Evolutionary conservation across 2,113 vertebrate genomes (phyloP).

Genomic region (Scortum barcoo): DNA sequence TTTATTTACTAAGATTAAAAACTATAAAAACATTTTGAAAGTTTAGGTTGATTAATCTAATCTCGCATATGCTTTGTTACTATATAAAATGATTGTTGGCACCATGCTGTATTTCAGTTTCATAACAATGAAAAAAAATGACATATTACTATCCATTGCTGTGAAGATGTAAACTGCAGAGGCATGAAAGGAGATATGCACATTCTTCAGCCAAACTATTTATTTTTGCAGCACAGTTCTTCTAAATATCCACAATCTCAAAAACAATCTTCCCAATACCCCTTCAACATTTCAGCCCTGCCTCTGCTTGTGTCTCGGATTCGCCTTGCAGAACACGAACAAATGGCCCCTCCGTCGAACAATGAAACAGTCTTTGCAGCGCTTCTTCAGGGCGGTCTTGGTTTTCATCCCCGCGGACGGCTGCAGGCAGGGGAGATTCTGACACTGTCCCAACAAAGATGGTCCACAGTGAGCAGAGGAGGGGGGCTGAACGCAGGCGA

Average conservation of each 20-base stretch:
- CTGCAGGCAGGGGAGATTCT: constrained; percentile 51
- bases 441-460: constrained; percentile 62
- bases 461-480: not conserved
- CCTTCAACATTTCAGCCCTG: constrained; percentile 77
- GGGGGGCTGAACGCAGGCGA: not conserved
- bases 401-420: constrained; percentile 88
- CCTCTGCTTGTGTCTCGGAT: constrained; percentile 92
- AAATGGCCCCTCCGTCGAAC: constrained; percentile 88
- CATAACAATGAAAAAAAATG: not conserved
- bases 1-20: not conserved
- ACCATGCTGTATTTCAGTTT: not conserved
- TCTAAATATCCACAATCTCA: not conserved
- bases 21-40: not conserved
- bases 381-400: constrained; percentile 84
- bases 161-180: not conserved
- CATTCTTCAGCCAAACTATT: constrained; percentile 41
- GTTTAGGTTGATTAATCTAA: not conserved
- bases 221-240: constrained; percentile 59
- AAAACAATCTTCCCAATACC: not conserved
- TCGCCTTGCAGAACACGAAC: constrained; percentile 88
- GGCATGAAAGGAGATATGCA: not conserved
- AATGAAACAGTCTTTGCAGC: constrained; percentile 93
- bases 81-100: not conserved
- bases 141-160: too few species aligned
- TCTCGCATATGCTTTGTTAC: not conserved